Percentiles rank a stretch among this genome's conserved stretches.
These are phyloP conservation scores for Discoglossus pictus DNA, from an alignment of 2,797 vertebrate species.

Conservation along the genomic window DNA sequence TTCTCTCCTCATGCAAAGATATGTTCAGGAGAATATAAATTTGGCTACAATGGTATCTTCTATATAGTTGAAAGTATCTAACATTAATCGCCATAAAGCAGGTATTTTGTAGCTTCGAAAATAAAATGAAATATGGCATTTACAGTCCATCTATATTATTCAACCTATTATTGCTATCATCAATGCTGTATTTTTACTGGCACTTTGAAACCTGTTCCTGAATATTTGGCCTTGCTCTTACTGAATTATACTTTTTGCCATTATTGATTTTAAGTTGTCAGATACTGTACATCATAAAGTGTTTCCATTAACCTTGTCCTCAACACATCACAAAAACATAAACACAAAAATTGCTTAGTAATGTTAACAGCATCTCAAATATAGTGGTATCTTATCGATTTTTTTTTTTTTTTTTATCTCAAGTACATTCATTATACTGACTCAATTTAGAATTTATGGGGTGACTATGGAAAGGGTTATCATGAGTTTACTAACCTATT, in stretches of 20 bases:
- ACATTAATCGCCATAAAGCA: no score
- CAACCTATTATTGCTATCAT: constrained; percentile 11
- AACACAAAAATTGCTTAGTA: constrained; percentile 10
- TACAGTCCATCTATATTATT: constrained; percentile 1
- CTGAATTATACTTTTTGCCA: constrained; percentile 32
- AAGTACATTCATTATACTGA: background rate
- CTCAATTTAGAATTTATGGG: no score
- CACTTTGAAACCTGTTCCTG: constrained; percentile 11
- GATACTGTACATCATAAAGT: constrained; percentile 19
- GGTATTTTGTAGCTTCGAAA: constrained; percentile 7
- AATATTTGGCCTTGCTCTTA: constrained; percentile 10
- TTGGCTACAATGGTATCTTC: background rate
- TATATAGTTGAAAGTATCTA: no score
- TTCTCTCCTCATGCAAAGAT: no score
- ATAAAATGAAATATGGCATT: background rate
- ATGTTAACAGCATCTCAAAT: background rate
- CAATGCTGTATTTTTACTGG: constrained; percentile 16
- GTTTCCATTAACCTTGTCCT: constrained; percentile 35
- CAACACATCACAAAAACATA: constrained; percentile 2
- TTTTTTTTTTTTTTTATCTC: background rate
- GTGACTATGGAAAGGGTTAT: no score
- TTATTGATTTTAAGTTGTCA: constrained; percentile 39
- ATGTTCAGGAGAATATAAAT: constrained; percentile 9
- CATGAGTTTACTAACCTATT: no score
- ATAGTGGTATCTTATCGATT: background rate